These are phyloP conservation scores for Agonopterix heracliana DNA, from an alignment of 2,888 invertebrate species.

Conservation along the genomic window DNA sequence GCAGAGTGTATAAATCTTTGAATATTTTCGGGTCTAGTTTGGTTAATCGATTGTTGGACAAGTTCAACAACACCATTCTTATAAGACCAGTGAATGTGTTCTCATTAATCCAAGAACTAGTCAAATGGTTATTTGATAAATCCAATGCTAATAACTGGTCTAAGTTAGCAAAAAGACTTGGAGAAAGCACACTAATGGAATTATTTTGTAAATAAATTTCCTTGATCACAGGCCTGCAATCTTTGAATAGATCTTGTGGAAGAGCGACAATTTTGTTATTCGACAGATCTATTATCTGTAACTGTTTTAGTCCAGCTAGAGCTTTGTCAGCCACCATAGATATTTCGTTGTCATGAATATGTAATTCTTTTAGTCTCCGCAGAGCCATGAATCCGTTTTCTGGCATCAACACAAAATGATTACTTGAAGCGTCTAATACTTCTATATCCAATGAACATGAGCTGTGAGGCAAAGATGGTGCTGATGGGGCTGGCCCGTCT, in stretches of 20 bases:
- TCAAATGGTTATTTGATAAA: slow-evolving; percentile 89
- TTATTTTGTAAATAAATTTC: slow-evolving; percentile 95
- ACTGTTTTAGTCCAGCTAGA: slow-evolving; percentile 84
- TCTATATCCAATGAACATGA: slow-evolving; percentile 88
- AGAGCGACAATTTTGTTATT: slow-evolving; percentile 93
- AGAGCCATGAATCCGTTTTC: slow-evolving; percentile 88
- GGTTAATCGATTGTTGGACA: slow-evolving; percentile 89
- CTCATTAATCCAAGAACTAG: slow-evolving; percentile 90
- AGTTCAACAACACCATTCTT: slow-evolving; percentile 89
- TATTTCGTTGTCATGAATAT: slow-evolving; percentile 92
- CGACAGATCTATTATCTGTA: slow-evolving; percentile 91
- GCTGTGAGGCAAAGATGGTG: slow-evolving; percentile 56
- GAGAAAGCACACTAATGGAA: slow-evolving; percentile 90
- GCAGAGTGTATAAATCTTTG: slow-evolving; percentile 89
- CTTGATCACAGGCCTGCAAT: slow-evolving; percentile 85
- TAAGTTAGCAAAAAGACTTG: slow-evolving; percentile 89
- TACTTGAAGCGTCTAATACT: slow-evolving; percentile 88
- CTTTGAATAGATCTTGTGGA: slow-evolving; percentile 89
- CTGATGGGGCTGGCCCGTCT: slow-evolving; percentile 62
- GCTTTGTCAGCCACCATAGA: slow-evolving; percentile 91
- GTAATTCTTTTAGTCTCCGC: slow-evolving; percentile 85
- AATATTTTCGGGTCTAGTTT: slow-evolving; percentile 90
- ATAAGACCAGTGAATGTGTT: slow-evolving; percentile 92
- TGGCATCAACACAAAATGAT: slow-evolving; percentile 89
- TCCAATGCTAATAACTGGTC: slow-evolving; percentile 88